phyloP scores from a whole-genome alignment of 1,140 invertebrate genomes.

The Hypsibius dujardini region DNA sequence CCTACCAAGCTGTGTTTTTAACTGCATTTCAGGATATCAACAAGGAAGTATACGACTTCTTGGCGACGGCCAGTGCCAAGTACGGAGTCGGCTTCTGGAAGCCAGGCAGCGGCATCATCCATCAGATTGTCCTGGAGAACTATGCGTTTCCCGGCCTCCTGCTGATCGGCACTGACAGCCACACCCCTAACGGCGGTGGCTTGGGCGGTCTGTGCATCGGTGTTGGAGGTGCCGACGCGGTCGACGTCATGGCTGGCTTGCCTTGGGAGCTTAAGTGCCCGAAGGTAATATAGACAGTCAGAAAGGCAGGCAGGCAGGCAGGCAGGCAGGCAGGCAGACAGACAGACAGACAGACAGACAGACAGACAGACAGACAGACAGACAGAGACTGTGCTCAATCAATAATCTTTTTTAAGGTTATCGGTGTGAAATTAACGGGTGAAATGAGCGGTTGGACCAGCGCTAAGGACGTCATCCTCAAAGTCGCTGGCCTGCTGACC shows the following conservation, averaged over 20 bases:
- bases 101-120: conserved; percentile 96
- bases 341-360: too few relatives aligned
- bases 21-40: conserved; percentile 49
- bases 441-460: conserved; percentile 90
- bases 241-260: conserved; percentile 99
- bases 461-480: conserved; percentile 94
- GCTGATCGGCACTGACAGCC: conserved; percentile 96
- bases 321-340: too few relatives aligned
- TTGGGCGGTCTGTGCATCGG: conserved; percentile 94
- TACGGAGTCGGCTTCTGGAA: conserved; percentile 99
- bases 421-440: conserved; percentile 93
- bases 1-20: conserved; percentile 16
- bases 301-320: too few relatives aligned
- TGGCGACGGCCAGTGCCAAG: conserved; percentile 81
- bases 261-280: conserved; percentile 99
- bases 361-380: too few relatives aligned
- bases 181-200: conserved; percentile 96
- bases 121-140: conserved; percentile 98
- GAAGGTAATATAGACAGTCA: conserved; percentile 43
- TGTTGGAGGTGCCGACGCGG: conserved; percentile 97
- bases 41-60: conserved; percentile 91
- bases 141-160: conserved; percentile 93
- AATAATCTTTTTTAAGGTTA: conserved; percentile 39
- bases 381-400: too few relatives aligned
- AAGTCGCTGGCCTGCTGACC: conserved; percentile 60